phyloP scores from a whole-genome alignment of 1,140 invertebrate genomes.

The Gonatopus flavifemur region DNA sequence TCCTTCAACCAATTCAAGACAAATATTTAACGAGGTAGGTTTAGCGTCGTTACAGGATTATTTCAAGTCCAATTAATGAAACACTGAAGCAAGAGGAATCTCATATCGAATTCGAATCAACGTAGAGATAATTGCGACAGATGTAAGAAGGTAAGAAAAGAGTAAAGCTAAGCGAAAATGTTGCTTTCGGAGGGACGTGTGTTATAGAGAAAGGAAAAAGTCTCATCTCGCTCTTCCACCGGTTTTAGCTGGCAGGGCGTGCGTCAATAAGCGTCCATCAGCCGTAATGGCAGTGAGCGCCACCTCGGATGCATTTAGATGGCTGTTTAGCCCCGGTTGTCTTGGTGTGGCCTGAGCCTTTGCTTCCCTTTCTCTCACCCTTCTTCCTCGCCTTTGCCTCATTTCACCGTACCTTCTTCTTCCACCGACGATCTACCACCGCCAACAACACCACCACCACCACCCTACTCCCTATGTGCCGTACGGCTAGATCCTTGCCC shows the following conservation, averaged over 20 bases:
- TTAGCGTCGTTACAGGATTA: no score
- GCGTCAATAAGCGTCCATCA: conserved; percentile 61
- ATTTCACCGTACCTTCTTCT: neutral
- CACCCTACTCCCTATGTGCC: no score
- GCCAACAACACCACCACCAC: neutral
- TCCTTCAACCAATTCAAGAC: no score
- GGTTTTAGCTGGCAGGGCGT: conserved; percentile 49
- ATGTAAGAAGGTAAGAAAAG: no score
- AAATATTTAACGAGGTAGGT: no score
- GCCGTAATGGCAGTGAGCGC: conserved; percentile 58
- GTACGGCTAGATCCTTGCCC: no score
- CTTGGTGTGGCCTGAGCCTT: conserved; percentile 35
- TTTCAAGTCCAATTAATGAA: no score
- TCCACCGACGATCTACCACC: neutral
- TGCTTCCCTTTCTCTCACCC: conserved; percentile 13
- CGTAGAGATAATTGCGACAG: no score
- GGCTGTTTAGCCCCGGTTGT: conserved; percentile 56
- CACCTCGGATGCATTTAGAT: conserved; percentile 61
- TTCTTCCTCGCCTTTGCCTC: neutral
- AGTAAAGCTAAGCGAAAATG: no score
- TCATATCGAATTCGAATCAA: no score
- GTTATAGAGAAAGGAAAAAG: conserved; percentile 13
- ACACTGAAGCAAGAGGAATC: no score
- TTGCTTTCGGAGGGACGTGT: no score
- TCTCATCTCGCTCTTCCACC: conserved; percentile 24